phyloP scores from a whole-genome alignment of 2,113 vertebrate species.

The Sprattus sprattus region DNA sequence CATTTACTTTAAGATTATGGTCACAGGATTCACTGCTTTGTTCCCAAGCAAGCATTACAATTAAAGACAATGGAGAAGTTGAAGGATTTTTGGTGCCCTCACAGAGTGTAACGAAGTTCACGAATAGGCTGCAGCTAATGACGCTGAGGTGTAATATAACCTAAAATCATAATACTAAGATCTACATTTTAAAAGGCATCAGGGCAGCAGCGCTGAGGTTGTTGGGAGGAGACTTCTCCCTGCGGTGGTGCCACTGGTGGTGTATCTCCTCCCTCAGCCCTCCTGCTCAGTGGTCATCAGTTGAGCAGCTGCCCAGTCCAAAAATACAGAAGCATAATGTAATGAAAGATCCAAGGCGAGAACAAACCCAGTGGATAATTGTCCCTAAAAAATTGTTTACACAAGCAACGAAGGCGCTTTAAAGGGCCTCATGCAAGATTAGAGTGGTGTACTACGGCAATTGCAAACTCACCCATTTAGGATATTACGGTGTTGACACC shows the following conservation, averaged over 20 bases:
- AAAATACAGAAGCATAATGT: conserved; percentile 59
- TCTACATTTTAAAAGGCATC: neutral
- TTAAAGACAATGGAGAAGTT: neutral
- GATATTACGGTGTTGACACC: neutral
- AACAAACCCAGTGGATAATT: neutral
- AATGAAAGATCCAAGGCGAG: conserved; percentile 34
- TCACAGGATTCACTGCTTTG: neutral
- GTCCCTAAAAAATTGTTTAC: neutral
- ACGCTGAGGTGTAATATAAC: too few relatives aligned
- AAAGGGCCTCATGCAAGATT: neutral
- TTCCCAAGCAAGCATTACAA: neutral
- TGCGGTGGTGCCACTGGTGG: neutral
- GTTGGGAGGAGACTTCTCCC: neutral
- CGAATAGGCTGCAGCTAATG: neutral
- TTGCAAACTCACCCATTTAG: neutral
- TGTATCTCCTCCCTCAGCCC: neutral
- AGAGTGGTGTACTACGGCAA: neutral
- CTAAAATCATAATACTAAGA: too few relatives aligned
- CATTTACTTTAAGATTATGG: neutral
- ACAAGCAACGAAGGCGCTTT: neutral
- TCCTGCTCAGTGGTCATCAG: conserved; percentile 28
- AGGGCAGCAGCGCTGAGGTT: neutral
- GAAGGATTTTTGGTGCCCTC: neutral
- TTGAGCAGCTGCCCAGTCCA: conserved; percentile 55
- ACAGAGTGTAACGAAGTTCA: neutral